These are phyloP conservation scores for Pseudomyrmex dendroicus DNA, from an alignment of 1,140 invertebrate genomes.

Conservation along the genomic window DNA sequence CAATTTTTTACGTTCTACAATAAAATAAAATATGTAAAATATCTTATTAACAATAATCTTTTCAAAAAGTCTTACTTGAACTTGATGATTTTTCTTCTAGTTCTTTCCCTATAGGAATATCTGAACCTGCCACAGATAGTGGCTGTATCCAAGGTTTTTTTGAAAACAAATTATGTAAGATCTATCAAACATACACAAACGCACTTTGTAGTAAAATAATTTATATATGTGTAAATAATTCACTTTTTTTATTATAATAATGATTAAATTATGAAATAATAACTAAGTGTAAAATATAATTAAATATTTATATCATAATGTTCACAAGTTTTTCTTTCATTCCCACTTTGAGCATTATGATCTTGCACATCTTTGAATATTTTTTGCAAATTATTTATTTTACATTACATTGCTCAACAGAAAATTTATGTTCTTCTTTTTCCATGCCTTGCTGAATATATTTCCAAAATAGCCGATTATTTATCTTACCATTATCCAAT, in stretches of 20 bases:
- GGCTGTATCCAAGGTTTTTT: background rate
- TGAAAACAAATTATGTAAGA: background rate
- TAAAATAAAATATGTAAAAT: conserved; percentile 6
- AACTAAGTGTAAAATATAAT: background rate
- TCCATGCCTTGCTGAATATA: background rate
- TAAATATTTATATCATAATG: conserved; percentile 5
- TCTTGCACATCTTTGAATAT: background rate
- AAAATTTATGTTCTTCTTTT: background rate
- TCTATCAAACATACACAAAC: background rate
- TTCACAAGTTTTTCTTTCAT: background rate
- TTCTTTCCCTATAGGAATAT: background rate
- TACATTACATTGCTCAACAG: background rate
- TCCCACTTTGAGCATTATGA: background rate
- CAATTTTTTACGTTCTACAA: conserved; percentile 1
- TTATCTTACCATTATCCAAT: background rate
- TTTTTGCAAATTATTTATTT: background rate
- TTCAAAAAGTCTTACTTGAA: background rate
- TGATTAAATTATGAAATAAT: conserved; percentile 1
- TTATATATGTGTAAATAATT: background rate
- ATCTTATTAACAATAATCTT: background rate
- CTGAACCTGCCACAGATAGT: background rate
- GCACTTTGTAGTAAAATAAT: background rate
- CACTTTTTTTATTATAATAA: background rate
- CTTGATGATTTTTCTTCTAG: background rate
- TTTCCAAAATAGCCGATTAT: background rate